These are phyloP conservation scores for Elgaria multicarinata DNA, from an alignment of 2,113 vertebrate genomes.

Conservation along the genomic window DNA sequence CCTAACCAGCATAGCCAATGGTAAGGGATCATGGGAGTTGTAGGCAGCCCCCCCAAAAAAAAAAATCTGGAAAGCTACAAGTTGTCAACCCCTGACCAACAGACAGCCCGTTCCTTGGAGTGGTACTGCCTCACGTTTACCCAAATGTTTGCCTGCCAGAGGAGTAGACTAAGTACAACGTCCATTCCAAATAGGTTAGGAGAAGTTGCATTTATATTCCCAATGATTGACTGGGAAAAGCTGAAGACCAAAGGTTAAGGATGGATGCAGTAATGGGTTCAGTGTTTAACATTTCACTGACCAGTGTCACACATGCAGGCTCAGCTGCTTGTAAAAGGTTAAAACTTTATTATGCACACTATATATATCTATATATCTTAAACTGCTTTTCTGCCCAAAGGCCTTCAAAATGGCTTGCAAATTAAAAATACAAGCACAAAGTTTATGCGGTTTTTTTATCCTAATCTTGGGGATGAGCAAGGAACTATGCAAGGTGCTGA, in stretches of 20 bases:
- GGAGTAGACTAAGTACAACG: neutral
- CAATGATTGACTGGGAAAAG: neutral
- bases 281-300: too few species aligned
- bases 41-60: too few species aligned
- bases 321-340: neutral
- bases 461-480: neutral
- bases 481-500: too few species aligned
- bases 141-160: neutral
- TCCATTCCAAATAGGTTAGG: too few species aligned
- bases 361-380: neutral
- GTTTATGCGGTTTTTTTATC: neutral
- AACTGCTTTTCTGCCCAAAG: too few species aligned
- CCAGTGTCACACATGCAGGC: neutral
- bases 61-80: too few species aligned
- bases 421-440: too few species aligned
- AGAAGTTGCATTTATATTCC: too few species aligned
- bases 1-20: neutral
- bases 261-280: neutral
- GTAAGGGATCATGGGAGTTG: too few species aligned
- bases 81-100: too few species aligned
- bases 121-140: neutral
- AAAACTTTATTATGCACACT: neutral
- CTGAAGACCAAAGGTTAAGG: neutral
- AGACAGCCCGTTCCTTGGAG: neutral
- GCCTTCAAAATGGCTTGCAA: too few species aligned